Conservation (phyloP, 2,888 invertebrate species). For the Melieria picta region DNA sequence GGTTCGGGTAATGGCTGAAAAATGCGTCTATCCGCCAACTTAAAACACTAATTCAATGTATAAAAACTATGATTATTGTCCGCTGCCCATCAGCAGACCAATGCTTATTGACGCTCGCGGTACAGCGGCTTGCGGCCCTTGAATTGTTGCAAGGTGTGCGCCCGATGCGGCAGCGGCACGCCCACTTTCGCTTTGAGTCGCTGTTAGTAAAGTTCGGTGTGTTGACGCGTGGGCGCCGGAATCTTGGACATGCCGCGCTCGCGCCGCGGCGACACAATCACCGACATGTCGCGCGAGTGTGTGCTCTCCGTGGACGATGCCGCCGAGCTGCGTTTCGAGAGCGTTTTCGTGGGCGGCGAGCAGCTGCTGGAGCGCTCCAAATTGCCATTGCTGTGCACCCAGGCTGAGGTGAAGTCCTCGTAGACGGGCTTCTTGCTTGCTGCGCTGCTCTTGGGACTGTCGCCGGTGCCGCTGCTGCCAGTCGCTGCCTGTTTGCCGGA, state of each 20-base stretch:
- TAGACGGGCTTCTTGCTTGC: constrained; percentile 66
- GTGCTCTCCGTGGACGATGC: constrained; percentile 64
- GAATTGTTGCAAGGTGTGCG: not conserved
- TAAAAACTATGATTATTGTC: too few species aligned
- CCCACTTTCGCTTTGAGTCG: constrained; percentile 44
- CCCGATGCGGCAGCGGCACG: not conserved
- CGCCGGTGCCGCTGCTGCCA: not conserved
- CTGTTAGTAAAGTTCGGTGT: constrained; percentile 64
- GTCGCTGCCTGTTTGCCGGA: constrained; percentile 41
- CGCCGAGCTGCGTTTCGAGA: constrained; percentile 63
- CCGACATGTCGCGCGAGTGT: constrained; percentile 54
- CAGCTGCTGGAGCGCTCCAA: constrained; percentile 71
- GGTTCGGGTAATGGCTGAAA: too few species aligned
- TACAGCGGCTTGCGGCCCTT: not conserved
- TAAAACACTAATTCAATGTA: too few species aligned
- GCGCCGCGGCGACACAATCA: constrained; percentile 59
- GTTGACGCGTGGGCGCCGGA: constrained; percentile 64
- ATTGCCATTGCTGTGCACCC: constrained; percentile 79
- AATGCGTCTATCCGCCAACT: too few species aligned
- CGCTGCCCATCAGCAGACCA: not conserved
- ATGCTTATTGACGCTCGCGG: not conserved
- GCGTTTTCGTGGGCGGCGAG: constrained; percentile 61
- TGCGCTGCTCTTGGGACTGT: not conserved
- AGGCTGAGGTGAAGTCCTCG: constrained; percentile 75
- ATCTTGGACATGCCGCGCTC: constrained; percentile 64